phyloP scores from a whole-genome alignment of 2,113 vertebrate species.

The Mionectes macconnelli region DNA sequence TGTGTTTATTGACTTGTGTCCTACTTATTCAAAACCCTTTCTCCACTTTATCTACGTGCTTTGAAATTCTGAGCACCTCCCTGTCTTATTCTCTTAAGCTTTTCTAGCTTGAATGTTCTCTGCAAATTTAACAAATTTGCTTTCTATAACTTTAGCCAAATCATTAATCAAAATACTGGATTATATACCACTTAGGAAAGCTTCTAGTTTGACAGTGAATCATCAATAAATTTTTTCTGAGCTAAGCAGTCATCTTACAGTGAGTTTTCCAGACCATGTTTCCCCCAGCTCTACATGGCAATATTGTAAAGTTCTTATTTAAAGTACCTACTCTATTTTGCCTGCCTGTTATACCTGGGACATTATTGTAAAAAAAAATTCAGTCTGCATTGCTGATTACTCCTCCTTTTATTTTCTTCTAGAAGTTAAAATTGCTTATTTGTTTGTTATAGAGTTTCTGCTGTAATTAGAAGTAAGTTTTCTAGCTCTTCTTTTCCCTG shows the following conservation, averaged over 20 bases:
- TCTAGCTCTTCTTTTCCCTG: not conserved
- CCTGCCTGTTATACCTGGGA: not conserved
- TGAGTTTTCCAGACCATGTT: not conserved
- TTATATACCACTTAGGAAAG: not conserved
- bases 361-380: not conserved
- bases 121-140: not conserved
- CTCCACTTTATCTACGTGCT: not conserved
- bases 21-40: not conserved
- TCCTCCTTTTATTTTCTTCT: not conserved
- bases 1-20: not conserved
- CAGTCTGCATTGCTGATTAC: not conserved
- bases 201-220: not conserved
- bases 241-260: not conserved
- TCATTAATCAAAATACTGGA: not conserved
- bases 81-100: not conserved
- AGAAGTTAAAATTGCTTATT: not conserved
- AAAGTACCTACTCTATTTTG: not conserved
- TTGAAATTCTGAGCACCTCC: not conserved
- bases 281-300: not conserved
- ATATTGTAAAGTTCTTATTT: not conserved
- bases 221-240: not conserved
- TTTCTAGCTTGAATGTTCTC: not conserved
- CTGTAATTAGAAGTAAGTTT: not conserved
- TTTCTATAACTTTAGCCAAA: slow-evolving; percentile 5
- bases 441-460: not conserved